phyloP scores from a whole-genome alignment of 2,888 invertebrate genomes.

The Clusia tigrina region DNA sequence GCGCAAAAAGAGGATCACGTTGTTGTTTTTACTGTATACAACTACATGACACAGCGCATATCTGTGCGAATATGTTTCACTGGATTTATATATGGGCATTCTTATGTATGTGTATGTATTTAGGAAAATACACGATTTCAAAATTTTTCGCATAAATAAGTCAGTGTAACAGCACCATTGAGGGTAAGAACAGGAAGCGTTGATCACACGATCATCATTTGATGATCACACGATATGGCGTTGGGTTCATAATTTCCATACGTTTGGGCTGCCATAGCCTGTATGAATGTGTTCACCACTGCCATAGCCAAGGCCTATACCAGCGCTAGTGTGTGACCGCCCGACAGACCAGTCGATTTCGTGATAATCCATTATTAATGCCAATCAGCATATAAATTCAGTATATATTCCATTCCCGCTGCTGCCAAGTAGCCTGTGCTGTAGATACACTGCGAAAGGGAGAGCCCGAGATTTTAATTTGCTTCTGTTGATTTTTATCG shows the following conservation, averaged over 20 bases:
- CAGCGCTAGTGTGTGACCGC: conserved; percentile 11
- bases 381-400: conserved; percentile 63
- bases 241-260: conserved; percentile 59
- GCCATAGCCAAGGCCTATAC: no score
- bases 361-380: conserved; percentile 66
- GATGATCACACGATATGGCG: conserved; percentile 60
- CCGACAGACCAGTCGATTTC: conserved; percentile 56
- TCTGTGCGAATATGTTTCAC: no score
- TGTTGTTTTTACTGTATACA: conserved; percentile 35
- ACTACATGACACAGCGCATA: conserved; percentile 13
- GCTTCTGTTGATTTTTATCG: conserved; percentile 41
- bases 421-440: no score
- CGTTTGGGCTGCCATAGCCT: conserved; percentile 31
- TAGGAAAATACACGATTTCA: conserved; percentile 50
- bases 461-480: no score
- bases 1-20: conserved; percentile 64
- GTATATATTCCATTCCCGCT: background rate
- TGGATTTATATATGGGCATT: conserved; percentile 19
- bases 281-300: no score
- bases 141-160: conserved; percentile 62
- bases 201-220: conserved; percentile 60
- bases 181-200: conserved; percentile 42
- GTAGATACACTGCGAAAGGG: no score
- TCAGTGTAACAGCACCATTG: conserved; percentile 59
- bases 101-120: conserved; percentile 23